Evolutionary conservation across 2,888 invertebrate genomes (phyloP), one percentile per base, ranked within the genome.

Genomic region (Dolomedes plantarius): DNA sequence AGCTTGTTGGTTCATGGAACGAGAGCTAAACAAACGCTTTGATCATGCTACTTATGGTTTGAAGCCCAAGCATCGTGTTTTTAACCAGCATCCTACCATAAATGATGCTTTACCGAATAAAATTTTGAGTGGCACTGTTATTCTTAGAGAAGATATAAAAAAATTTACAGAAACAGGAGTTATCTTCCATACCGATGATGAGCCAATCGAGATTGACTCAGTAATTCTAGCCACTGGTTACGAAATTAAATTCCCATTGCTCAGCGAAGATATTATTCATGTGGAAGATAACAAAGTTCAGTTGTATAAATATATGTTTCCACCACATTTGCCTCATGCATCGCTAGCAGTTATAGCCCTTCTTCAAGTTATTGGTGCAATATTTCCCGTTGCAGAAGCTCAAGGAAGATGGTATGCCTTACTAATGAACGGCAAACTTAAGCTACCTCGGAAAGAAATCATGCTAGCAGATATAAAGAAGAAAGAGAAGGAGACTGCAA

Each of bases 301-400:
- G 11, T 89, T 92, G 39, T 92, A 90, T 89, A 91, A 92, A 88
- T 91, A 91, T 88, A 90, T 91, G 89, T 92, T 91, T 75, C 91
- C 91, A n/a, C 91, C 91, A 0, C 88, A 91, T 29, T 76, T 72
- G n/a, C 82, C 41, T 2, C 94, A 95, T 90, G 96, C 97, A 0
- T 94, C 94, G 16, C 94, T 98, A 93, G 95, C 94, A 77, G 94
- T 98, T 89, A 92, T 96, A 62, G 97, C 97, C 0, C 92, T 98
- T 32, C 95, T 96, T 0, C 95, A 94, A 91, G 94, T 94, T 89
- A 94, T 96, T 0, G 95, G 95, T 90, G 86, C 88, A 2, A 95
- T 97, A 0, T 96, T 96, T 91, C 95, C 95, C 85, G 94, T 96
- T 93, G 96, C 95, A 91, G 96, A 97, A 90, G 91, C 95, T 41